Conservation (phyloP, 2,888 invertebrate species). For the Strigamia transsilvanica region DNA sequence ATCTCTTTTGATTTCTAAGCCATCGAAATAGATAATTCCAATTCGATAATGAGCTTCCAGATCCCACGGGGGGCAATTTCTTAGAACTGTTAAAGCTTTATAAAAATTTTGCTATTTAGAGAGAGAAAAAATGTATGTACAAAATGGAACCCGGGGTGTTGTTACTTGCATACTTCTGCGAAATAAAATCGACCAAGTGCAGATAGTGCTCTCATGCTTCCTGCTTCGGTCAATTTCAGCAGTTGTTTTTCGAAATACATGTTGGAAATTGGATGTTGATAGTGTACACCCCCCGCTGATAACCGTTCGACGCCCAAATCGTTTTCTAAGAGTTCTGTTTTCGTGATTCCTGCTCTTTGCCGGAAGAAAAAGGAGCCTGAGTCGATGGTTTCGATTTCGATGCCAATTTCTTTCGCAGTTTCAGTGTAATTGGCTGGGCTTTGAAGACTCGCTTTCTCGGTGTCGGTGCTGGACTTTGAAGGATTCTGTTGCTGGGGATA, state of each 20-base stretch:
- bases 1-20: constrained; percentile 32
- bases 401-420: background rate
- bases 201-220: background rate
- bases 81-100: constrained; percentile 8
- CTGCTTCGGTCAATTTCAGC: background rate
- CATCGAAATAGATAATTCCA: constrained; percentile 51
- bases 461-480: background rate
- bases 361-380: background rate
- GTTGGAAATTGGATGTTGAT: background rate
- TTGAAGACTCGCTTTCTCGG: constrained; percentile 7
- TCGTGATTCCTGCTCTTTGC: too few relatives aligned
- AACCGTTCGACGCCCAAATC: background rate
- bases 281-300: background rate
- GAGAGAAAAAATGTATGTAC: background rate
- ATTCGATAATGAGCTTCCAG: constrained; percentile 48
- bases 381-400: background rate
- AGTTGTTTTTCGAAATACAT: constrained; percentile 10
- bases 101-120: constrained; percentile 27
- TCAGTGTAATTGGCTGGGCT: background rate
- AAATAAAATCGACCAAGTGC: constrained; percentile 20
- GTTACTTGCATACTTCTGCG: background rate
- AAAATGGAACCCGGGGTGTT: too few relatives aligned
- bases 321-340: background rate
- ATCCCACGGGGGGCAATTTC: constrained; percentile 48
- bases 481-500: background rate